Conservation (phyloP, 2,113 vertebrate genomes). For the Lagopus muta region DNA sequence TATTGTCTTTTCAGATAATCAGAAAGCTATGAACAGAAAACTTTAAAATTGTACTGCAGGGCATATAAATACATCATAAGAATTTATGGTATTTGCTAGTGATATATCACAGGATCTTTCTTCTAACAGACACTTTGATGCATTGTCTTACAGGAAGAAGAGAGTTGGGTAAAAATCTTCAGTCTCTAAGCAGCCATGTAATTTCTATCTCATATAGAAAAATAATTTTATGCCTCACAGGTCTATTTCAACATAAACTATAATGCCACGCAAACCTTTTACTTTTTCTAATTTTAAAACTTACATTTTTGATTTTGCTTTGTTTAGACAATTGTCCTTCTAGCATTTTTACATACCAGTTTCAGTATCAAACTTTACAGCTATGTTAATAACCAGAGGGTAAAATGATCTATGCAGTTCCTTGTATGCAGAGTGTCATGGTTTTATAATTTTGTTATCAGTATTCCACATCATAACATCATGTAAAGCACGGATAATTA, state of each 20-base stretch:
- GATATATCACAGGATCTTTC: background rate
- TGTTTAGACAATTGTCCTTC: background rate
- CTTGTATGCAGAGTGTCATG: background rate
- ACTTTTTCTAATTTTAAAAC: background rate
- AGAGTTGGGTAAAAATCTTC: background rate
- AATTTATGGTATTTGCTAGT: background rate
- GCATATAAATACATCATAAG: background rate
- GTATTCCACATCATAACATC: no score
- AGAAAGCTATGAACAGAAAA: background rate
- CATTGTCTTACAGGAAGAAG: background rate
- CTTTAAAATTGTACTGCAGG: background rate
- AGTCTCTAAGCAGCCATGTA: background rate
- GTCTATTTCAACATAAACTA: background rate
- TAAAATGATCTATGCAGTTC: background rate
- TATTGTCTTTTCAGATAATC: background rate
- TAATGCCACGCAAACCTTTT: background rate
- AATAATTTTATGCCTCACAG: background rate
- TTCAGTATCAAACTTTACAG: conserved; percentile 6
- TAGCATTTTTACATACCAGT: background rate
- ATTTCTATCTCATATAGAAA: background rate
- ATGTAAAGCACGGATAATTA: no score
- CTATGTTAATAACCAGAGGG: background rate
- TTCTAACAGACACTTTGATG: background rate
- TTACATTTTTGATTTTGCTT: background rate
- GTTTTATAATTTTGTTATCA: no score